Evolutionary conservation across 2,888 invertebrate species (phyloP), one percentile per base, ranked within the genome.

Genomic region (Poecilobothrus nobilitatus): DNA sequence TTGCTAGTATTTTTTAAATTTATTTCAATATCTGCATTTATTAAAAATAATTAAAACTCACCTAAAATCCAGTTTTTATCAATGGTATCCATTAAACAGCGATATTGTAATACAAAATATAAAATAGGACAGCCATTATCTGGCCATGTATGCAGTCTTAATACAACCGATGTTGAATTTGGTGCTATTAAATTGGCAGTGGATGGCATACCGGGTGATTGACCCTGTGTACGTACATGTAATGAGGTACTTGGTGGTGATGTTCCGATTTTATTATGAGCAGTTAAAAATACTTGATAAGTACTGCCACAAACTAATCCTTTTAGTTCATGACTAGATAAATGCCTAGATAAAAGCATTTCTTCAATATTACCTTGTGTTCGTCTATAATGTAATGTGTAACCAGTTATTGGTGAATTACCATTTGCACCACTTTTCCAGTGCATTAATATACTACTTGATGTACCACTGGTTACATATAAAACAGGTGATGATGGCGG

Each of bases 371-470:
- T 88, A 2, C 88, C 89, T 71, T 86, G 87, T 37, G 86, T 83
- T 64, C 87, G 86, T 41, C 87, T 84, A 77, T 88, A 89, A 78
- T 87, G 88, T 34, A 90, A 79, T 1, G 88, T 88, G 76, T 87
- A 90, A 7, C 89, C 88, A 18, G 86, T 86, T 66, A 90, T 84
- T 0, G 88, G 86, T 9, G 90, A 88, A 67, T 88, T 89, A 10
- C 90, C 90, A 72, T 85, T 87, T 72, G 86, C 86, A 18, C 87
- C 87, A n/a, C 88, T 82, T 78, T 89, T 89, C 91, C 91, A 91
- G 73, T 90, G 89, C 73, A 91, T 84, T 65, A 89, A 80, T 70
- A 92, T 87, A 73, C 91, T 90, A 74, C 87, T 88, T 67, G 89
- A 88, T 0, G 91, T 91, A 3, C 90, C 89, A 76, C 90, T 89